A percentile compares a stretch with the other conserved stretches of the same genome.
Conservation (phyloP, 2,113 vertebrate genomes). For the Lucifuga dentata region DNA sequence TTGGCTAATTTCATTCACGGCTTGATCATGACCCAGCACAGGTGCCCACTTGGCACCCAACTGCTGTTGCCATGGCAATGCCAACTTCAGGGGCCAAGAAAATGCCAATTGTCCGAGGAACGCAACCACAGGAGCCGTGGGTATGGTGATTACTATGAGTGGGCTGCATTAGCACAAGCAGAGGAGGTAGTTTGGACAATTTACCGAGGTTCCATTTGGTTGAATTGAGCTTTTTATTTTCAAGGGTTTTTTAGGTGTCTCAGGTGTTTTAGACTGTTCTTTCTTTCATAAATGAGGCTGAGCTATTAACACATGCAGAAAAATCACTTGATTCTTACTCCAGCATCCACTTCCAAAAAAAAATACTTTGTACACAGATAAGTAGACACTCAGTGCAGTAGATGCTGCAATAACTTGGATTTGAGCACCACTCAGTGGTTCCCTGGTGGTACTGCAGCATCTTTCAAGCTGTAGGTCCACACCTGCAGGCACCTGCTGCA, state of each 20-base stretch:
- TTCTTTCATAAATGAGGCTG: not conserved
- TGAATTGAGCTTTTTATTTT: too few species aligned
- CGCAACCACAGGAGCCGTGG: conserved; percentile 34
- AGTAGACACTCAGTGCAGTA: not conserved
- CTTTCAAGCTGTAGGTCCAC: not conserved
- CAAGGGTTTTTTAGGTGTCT: too few species aligned
- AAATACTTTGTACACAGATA: not conserved
- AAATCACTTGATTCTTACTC: too few species aligned
- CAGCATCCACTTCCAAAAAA: not conserved
- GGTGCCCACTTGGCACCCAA: conserved; percentile 73
- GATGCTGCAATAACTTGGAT: not conserved
- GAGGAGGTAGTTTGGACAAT: conserved; percentile 8
- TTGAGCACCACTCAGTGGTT: conserved; percentile 58
- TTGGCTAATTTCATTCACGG: conserved; percentile 77
- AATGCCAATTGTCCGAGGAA: conserved; percentile 63
- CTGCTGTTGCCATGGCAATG: conserved; percentile 76
- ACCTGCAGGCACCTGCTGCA: not conserved
- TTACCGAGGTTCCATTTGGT: not conserved
- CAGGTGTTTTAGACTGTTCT: too few species aligned
- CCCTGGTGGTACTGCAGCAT: conserved; percentile 31
- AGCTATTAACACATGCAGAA: not conserved
- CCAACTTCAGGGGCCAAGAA: conserved; percentile 60
- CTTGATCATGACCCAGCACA: conserved; percentile 74
- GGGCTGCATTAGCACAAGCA: conserved; percentile 13
- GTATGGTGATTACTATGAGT: conserved; percentile 26